Conservation (phyloP, 1,140 invertebrate genomes). For the Drosophila navojoa region DNA sequence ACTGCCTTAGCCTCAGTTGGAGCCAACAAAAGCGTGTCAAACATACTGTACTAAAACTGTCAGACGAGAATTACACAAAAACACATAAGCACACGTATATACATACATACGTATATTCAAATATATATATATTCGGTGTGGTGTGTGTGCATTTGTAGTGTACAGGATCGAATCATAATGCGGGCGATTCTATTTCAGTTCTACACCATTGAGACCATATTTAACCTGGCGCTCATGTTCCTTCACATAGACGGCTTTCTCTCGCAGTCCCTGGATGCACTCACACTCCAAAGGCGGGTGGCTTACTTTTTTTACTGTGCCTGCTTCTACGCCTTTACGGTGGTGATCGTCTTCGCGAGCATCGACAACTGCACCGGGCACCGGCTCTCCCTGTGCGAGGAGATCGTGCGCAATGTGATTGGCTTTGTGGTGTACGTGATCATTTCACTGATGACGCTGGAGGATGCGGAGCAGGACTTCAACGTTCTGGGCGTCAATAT, state of each 20-base stretch:
- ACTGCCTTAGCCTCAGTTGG: constrained; percentile 25
- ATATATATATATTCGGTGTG: too few relatives aligned
- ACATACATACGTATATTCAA: background rate
- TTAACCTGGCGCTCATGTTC: background rate
- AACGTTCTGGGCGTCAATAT: constrained; percentile 20
- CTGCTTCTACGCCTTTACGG: constrained; percentile 29
- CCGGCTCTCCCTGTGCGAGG: background rate
- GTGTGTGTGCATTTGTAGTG: background rate
- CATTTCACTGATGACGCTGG: constrained; percentile 41
- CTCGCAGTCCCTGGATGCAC: background rate
- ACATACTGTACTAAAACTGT: constrained; percentile 35
- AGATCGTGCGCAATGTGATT: constrained; percentile 22
- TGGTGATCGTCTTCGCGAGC: constrained; percentile 42
- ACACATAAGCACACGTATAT: background rate
- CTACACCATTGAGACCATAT: background rate
- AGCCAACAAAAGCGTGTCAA: constrained; percentile 70
- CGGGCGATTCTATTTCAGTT: background rate
- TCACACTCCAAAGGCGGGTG: background rate
- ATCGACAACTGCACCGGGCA: constrained; percentile 54
- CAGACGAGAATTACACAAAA: constrained; percentile 16
- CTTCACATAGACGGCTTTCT: background rate
- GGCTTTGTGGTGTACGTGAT: constrained; percentile 31
- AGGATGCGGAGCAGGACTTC: constrained; percentile 35
- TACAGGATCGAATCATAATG: background rate
- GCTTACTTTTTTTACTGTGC: background rate